Evolutionary conservation across 2,888 invertebrate genomes (phyloP).

Genomic region (Torymus auratus): DNA sequence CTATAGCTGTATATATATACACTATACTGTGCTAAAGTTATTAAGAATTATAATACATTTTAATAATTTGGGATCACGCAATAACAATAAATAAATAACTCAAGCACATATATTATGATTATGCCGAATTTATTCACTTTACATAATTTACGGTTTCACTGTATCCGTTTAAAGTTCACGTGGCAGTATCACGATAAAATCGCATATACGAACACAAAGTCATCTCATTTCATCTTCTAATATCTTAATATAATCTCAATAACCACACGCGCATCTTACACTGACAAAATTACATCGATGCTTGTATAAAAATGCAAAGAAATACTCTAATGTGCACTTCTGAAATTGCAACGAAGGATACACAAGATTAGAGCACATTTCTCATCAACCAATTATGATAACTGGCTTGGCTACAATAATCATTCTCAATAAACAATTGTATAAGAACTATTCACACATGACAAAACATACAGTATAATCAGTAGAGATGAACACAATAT

Average conservation of each 20-base stretch:
- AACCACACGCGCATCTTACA: constrained; percentile 30
- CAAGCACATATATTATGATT: constrained; percentile 22
- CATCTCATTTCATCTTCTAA: constrained; percentile 21
- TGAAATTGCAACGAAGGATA: constrained; percentile 9
- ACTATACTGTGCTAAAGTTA: too few relatives aligned
- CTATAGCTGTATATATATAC: too few relatives aligned
- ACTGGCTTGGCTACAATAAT: background rate
- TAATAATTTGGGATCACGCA: background rate
- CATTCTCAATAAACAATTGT: constrained; percentile 20
- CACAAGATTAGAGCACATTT: constrained; percentile 26
- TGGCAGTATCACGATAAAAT: constrained; percentile 50
- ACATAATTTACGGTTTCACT: constrained; percentile 41
- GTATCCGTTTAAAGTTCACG: constrained; percentile 29
- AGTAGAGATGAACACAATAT: background rate
- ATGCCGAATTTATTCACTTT: constrained; percentile 52
- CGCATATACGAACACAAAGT: constrained; percentile 46
- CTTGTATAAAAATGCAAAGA: constrained; percentile 48
- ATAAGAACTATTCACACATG: background rate
- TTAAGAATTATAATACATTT: background rate
- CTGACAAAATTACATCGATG: constrained; percentile 35
- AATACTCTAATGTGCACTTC: constrained; percentile 27
- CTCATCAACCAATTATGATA: constrained; percentile 23
- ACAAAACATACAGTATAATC: background rate
- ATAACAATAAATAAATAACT: background rate
- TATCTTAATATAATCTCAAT: constrained; percentile 21